Conservation (phyloP, 2,888 invertebrate genomes). For the Rhaphigaster nebulosa region DNA sequence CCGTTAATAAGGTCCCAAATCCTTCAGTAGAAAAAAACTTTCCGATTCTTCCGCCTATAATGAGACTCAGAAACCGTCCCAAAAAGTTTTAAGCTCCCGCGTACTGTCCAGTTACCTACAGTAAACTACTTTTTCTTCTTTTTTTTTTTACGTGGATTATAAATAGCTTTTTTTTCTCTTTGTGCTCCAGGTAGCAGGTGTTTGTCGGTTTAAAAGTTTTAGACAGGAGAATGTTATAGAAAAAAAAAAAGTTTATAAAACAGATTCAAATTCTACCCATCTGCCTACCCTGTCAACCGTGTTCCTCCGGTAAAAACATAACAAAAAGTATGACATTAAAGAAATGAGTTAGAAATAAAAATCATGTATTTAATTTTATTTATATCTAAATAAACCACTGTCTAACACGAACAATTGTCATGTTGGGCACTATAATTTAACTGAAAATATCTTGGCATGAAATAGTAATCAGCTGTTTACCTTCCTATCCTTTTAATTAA, state of each 20-base stretch:
- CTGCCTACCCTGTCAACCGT: background rate
- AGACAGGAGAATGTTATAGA: background rate
- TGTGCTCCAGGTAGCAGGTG: background rate
- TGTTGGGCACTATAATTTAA: no score
- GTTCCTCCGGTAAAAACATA: background rate
- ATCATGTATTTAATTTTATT: no score
- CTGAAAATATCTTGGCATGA: no score
- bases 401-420: no score
- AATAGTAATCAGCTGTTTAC: no score
- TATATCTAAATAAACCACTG: no score
- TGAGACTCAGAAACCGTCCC: background rate
- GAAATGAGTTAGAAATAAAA: no score
- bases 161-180: background rate
- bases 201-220: slow-evolving; percentile 14
- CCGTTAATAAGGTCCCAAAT: background rate
- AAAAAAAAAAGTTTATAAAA: background rate
- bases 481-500: no score
- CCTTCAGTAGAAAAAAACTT: background rate
- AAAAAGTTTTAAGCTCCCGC: slow-evolving; percentile 26
- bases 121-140: background rate
- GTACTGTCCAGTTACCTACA: background rate
- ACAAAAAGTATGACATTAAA: background rate
- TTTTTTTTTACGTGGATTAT: background rate
- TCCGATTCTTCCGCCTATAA: background rate
- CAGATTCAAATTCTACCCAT: background rate